Evolutionary conservation across 2,797 vertebrate genomes (phyloP), one percentile per base, ranked within the genome.

Genomic region (Micrastur ruficollis): DNA sequence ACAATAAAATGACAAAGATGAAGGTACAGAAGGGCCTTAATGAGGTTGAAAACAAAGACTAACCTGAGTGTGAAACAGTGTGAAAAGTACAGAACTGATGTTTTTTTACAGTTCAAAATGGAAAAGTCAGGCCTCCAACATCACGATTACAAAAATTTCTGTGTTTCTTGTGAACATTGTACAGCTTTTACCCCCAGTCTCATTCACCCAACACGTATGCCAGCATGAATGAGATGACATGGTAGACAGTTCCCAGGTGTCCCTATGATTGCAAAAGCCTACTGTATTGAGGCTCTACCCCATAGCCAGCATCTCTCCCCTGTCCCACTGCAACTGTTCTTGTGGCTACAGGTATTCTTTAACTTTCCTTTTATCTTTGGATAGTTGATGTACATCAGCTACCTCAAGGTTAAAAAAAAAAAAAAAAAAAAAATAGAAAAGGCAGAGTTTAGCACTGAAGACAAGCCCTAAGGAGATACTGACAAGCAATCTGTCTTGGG

Each of bases 401-500:
- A 86, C 25, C 27, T 20, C 40, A 79, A 66, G 23, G 32, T 42
- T 81, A 10, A 68, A 86, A 81, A 86, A 86, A 86, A 73, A 53
- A 53, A 7, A 38, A 27, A 29, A 32, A 36, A n/a, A 38, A 40
- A 14, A 2, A 44, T 14, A 53, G 26, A 38, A 81, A 56, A 88
- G 59, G 32, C 44, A 90, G 71, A 11, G 1, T 79, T 95, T 56
- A 62, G 32, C 40, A 53, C 31, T 72, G 55, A 95, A 92, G 74
- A 92, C 71, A 87, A 92, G 67, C 56, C 62, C 72, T 78, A 44
- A 80, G 80, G 79, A 95, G 62, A 90, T 78, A 82, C 52, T 76
- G 80, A 83, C 75, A 95, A 94, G 80, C 38, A 81, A 66, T 91
- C 62, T 84, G 40, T 91, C 91, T 94, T 16, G 47, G n/a, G 26